phyloP scores from a whole-genome alignment of 2,113 vertebrate genomes.

The Cottus gobio region DNA sequence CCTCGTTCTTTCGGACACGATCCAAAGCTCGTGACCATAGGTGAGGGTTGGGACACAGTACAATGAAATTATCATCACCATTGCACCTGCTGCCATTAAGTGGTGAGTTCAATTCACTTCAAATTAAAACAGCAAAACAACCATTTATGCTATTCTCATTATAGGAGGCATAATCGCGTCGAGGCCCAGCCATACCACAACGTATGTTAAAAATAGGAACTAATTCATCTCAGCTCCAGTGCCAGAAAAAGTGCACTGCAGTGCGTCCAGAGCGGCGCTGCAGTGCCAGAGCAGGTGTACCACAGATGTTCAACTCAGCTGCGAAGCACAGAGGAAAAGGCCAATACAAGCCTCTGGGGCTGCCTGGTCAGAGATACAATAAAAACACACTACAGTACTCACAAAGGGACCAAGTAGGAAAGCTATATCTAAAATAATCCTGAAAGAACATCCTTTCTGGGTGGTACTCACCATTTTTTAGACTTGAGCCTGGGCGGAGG shows the following conservation, averaged over 20 bases:
- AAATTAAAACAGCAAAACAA: background rate
- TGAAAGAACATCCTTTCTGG: background rate
- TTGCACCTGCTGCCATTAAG: slow-evolving; percentile 33
- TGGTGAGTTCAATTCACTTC: background rate
- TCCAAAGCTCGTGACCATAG: no score
- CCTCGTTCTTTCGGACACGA: no score
- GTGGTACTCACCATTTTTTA: slow-evolving; percentile 95
- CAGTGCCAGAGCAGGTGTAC: slow-evolving; percentile 62
- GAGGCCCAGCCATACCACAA: background rate
- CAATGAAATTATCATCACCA: slow-evolving; percentile 7
- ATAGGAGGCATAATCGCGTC: background rate
- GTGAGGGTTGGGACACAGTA: no score
- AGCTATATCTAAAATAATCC: background rate
- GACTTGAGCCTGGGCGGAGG: slow-evolving; percentile 98
- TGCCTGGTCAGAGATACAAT: slow-evolving; percentile 22
- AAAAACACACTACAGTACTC: background rate
- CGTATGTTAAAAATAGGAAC: background rate
- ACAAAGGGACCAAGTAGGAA: slow-evolving; percentile 6
- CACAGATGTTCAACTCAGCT: slow-evolving; percentile 63
- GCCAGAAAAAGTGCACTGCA: slow-evolving; percentile 7
- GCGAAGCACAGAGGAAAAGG: slow-evolving; percentile 22
- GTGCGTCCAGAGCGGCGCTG: slow-evolving; percentile 2
- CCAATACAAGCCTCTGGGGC: slow-evolving; percentile 30
- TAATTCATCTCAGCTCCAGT: background rate
- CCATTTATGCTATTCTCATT: background rate